Evolutionary conservation across 2,888 invertebrate species (phyloP).

Genomic region (Sesamia inferens): DNA sequence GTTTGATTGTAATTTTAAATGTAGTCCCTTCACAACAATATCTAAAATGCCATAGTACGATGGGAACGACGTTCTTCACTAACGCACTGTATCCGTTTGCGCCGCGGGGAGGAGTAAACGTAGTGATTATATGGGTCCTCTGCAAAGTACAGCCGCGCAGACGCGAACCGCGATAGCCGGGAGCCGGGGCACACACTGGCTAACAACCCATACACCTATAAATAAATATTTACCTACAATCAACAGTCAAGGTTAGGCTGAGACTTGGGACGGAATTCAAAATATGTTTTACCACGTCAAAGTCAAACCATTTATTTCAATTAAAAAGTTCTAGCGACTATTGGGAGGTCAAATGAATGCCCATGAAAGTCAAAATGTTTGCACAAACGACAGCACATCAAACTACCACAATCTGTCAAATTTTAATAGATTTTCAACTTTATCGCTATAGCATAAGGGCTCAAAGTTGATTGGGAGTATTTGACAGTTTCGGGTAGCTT

Average conservation of each 20-base stretch:
- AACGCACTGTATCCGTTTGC: constrained; percentile 42
- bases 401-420: too few species aligned
- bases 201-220: constrained; percentile 8
- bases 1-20: constrained; percentile 12
- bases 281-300: not conserved
- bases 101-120: constrained; percentile 34
- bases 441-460: too few species aligned
- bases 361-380: not conserved
- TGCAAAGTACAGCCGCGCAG: constrained; percentile 36
- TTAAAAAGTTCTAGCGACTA: not conserved
- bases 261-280: not conserved
- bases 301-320: not conserved
- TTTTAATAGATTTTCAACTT: too few species aligned
- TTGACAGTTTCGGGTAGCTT: too few species aligned
- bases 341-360: not conserved
- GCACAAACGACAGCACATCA: too few species aligned
- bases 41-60: constrained; percentile 23
- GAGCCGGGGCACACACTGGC: not conserved
- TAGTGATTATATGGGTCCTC: constrained; percentile 43
- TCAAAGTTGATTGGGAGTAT: too few species aligned
- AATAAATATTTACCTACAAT: constrained; percentile 10
- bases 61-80: constrained; percentile 14
- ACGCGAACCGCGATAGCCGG: constrained; percentile 3
- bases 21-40: constrained; percentile 20
- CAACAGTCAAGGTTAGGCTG: not conserved